Evolutionary conservation across 1,140 invertebrate genomes (phyloP).

Genomic region (Drosophila melanica): DNA sequence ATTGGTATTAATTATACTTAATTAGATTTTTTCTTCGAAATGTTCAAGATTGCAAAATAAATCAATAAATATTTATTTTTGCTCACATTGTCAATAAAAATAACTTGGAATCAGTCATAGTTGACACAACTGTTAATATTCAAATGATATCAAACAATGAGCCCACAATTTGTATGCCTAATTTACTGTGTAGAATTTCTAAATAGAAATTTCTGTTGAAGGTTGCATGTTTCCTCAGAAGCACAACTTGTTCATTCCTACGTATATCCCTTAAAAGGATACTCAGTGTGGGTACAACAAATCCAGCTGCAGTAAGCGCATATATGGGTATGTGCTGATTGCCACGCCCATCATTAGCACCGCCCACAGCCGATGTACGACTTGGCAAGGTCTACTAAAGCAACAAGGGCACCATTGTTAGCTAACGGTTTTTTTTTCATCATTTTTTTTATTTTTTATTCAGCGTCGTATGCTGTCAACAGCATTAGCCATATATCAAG

Average conservation of each 20-base stretch:
- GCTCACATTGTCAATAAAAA: too few species aligned
- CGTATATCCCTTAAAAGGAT: too few species aligned
- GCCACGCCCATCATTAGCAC: not conserved
- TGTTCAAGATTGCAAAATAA: too few species aligned
- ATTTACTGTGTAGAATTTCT: too few species aligned
- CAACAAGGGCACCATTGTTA: constrained; percentile 38
- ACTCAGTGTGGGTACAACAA: not conserved
- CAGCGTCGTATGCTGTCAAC: constrained; percentile 48
- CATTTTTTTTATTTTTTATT: not conserved
- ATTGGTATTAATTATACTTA: too few species aligned
- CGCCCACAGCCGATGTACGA: not conserved
- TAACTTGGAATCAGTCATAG: too few species aligned
- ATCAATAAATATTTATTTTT: too few species aligned
- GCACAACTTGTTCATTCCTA: not conserved
- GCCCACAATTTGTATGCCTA: too few species aligned
- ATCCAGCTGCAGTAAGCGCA: constrained; percentile 61
- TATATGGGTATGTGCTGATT: constrained; percentile 38
- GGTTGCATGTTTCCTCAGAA: constrained; percentile 8
- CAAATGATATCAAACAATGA: too few species aligned
- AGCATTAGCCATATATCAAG: constrained; percentile 75
- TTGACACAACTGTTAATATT: too few species aligned
- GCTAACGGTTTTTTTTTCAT: constrained; percentile 29
- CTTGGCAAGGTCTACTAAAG: not conserved
- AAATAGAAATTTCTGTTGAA: too few species aligned
- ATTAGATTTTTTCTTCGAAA: too few species aligned